Percentiles rank a stretch among this genome's conserved stretches.
phyloP scores from a whole-genome alignment of 2,888 invertebrate species.

The Acrocyrtus sp. region DNA sequence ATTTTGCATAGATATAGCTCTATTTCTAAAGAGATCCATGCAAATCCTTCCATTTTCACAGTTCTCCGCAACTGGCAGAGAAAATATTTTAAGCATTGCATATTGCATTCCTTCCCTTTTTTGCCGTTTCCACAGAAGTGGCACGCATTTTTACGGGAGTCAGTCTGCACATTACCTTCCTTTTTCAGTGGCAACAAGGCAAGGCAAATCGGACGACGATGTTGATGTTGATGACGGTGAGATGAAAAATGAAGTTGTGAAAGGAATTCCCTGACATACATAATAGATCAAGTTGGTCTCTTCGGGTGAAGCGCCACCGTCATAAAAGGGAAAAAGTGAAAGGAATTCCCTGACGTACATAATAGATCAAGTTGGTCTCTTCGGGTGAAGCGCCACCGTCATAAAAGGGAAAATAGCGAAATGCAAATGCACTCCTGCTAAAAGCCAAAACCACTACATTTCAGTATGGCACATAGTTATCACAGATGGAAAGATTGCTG shows the following conservation, averaged over 20 bases:
- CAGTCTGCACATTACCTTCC: too few relatives aligned
- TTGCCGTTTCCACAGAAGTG: conserved; percentile 3
- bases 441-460: too few relatives aligned
- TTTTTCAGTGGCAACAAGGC: conserved; percentile 50
- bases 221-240: conserved; percentile 36
- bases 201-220: conserved; percentile 49
- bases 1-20: too few relatives aligned
- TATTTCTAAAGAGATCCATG: too few relatives aligned
- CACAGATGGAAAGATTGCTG: too few relatives aligned
- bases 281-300: conserved; percentile 53
- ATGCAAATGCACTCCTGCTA: too few relatives aligned
- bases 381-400: too few relatives aligned
- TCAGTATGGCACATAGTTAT: too few relatives aligned
- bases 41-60: not conserved
- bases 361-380: conserved; percentile 53
- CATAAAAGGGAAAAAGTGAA: conserved; percentile 54
- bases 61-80: not conserved
- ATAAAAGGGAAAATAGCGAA: conserved; percentile 54
- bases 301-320: too few relatives aligned
- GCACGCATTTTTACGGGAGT: conserved; percentile 6
- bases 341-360: conserved; percentile 44
- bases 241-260: conserved; percentile 55
- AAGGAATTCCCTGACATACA: conserved; percentile 46
- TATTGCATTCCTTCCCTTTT: not conserved
- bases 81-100: not conserved